Evolutionary conservation across 2,113 vertebrate genomes (phyloP).

Genomic region (Salvator merianae): DNA sequence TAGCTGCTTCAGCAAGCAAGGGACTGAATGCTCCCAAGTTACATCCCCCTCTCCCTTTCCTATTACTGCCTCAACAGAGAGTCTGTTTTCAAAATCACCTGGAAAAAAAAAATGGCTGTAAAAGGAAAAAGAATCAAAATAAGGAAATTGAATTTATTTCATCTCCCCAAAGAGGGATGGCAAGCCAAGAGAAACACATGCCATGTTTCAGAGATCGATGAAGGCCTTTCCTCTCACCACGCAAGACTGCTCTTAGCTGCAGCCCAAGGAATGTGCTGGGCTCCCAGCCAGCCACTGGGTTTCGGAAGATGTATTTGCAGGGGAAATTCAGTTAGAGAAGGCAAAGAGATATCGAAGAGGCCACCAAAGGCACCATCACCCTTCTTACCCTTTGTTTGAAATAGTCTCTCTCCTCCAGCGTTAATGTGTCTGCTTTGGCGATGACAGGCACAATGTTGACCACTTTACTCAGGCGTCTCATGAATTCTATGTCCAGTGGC

Average conservation of each 20-base stretch:
- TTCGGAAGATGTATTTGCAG: neutral
- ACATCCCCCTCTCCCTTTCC: neutral
- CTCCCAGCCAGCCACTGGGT: conserved; percentile 3
- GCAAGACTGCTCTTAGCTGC: conserved; percentile 39
- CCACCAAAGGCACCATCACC: rapidly evolving
- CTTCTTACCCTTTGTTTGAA: conserved; percentile 90
- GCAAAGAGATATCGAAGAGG: neutral
- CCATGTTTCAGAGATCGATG: conserved; percentile 8
- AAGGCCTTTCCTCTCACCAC: conserved; percentile 31
- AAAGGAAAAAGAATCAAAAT: conserved; percentile 19
- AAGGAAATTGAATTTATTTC: conserved; percentile 22
- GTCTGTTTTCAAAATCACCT: conserved; percentile 8
- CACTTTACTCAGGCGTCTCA: conserved; percentile 96
- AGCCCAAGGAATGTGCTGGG: conserved; percentile 50
- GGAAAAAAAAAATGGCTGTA: neutral
- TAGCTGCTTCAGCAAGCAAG: neutral
- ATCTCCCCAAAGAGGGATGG: conserved; percentile 27
- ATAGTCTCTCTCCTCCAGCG: conserved; percentile 93
- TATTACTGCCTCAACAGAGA: neutral
- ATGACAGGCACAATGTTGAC: conserved; percentile 98
- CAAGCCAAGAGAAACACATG: conserved; percentile 67
- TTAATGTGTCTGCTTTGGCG: conserved; percentile 94
- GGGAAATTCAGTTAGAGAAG: neutral
- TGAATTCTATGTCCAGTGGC: conserved; percentile 95
- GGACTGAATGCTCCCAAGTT: neutral